phyloP scores from a whole-genome alignment of 2,113 vertebrate species.

The Sciurus niger region DNA sequence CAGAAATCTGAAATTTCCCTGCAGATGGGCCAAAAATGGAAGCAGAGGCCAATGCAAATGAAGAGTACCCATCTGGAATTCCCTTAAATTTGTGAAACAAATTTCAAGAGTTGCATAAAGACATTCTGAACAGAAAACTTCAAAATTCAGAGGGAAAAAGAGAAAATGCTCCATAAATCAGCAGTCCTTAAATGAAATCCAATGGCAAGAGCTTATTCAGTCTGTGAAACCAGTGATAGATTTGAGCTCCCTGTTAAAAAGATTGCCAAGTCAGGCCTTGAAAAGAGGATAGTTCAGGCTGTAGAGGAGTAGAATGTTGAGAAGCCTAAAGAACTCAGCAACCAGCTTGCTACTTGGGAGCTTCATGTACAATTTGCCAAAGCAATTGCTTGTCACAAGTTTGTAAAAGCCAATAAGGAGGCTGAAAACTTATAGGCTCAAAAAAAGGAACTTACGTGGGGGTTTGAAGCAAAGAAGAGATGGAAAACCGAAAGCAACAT shows the following conservation, averaged over 20 bases:
- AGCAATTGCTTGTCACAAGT: no score
- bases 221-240: constrained; percentile 96
- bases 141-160: constrained; percentile 83
- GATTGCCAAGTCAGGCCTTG: constrained; percentile 87
- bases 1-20: not conserved
- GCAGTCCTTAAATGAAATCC: constrained; percentile 88
- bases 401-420: no score
- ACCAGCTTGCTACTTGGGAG: no score
- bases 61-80: constrained; percentile 90
- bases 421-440: no score
- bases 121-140: constrained; percentile 89
- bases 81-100: constrained; percentile 92
- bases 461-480: constrained; percentile 98
- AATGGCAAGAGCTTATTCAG: constrained; percentile 94
- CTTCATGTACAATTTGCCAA: no score
- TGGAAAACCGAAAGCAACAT: constrained; percentile 99
- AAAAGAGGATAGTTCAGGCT: no score
- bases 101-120: constrained; percentile 94
- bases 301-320: no score
- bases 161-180: constrained; percentile 90
- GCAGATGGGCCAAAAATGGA: not conserved
- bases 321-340: no score
- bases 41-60: constrained; percentile 49
- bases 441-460: no score
- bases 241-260: constrained; percentile 93